Evolutionary conservation across 2,888 invertebrate genomes (phyloP).

Genomic region (Timema cristinae): DNA sequence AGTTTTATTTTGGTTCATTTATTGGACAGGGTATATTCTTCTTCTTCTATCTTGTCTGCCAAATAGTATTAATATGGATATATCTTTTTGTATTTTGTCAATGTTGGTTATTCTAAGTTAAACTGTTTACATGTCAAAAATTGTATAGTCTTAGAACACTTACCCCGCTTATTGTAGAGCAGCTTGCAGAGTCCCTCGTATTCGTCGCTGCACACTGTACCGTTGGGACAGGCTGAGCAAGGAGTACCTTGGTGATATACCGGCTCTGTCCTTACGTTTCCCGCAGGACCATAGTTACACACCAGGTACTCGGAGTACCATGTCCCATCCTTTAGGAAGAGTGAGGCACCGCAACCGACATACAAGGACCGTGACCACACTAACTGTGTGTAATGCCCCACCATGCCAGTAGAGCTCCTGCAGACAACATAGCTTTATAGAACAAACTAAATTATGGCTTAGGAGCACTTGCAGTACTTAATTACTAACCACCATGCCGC

Average conservation of each 20-base stretch:
- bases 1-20: no score
- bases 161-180: no score
- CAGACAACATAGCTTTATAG: not conserved
- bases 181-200: conserved; percentile 4
- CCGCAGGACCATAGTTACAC: conserved; percentile 15
- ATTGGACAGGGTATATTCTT: no score
- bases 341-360: conserved; percentile 13
- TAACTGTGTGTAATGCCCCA: conserved; percentile 20
- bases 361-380: conserved; percentile 17
- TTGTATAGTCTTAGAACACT: no score
- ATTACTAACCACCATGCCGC: no score
- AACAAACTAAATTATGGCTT: no score
- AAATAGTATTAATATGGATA: no score
- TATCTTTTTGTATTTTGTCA: no score
- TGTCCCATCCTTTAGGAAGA: not conserved
- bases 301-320: not conserved
- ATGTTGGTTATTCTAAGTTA: no score
- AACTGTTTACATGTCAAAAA: no score
- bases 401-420: not conserved
- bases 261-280: conserved; percentile 3
- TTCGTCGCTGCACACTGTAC: not conserved
- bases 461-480: no score
- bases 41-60: no score
- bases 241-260: not conserved
- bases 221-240: conserved; percentile 9